These are phyloP conservation scores for Isaurus tuberculatus DNA, from an alignment of 92 coral and sea anemone species.

Conservation along the genomic window DNA sequence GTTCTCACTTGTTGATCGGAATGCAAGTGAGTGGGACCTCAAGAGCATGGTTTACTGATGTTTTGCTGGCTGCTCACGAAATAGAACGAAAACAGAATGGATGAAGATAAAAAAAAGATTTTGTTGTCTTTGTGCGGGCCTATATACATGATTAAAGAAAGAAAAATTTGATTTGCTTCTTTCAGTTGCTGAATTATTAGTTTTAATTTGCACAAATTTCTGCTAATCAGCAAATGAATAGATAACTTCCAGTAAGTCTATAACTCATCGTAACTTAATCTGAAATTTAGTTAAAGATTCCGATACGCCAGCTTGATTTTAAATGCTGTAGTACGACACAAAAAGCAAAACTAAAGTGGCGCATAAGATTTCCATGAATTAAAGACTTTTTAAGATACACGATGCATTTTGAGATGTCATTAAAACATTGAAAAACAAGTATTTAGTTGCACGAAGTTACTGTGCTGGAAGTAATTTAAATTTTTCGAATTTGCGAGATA, in stretches of 20 bases:
- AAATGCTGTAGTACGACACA: not conserved
- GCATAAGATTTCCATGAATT: not conserved
- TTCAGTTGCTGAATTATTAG: not conserved
- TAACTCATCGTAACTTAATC: not conserved
- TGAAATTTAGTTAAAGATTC: not conserved
- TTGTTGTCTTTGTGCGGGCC: not conserved
- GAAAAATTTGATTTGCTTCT: not conserved
- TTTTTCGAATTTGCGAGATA: not conserved
- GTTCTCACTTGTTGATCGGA: slow-evolving; percentile 2
- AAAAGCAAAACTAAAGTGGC: not conserved
- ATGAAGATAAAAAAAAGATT: not conserved
- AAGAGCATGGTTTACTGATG: not conserved
- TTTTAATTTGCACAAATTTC: not conserved
- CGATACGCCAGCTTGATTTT: not conserved
- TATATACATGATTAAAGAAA: not conserved
- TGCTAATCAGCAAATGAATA: not conserved
- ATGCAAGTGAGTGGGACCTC: not conserved
- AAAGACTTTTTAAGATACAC: not conserved
- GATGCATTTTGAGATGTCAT: not conserved
- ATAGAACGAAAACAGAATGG: not conserved
- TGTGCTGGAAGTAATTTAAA: not conserved
- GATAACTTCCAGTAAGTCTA: not conserved
- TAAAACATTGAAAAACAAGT: not conserved
- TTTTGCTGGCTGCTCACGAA: not conserved
- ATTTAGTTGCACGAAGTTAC: not conserved